These are phyloP conservation scores for Luperina testacea DNA, from an alignment of 2,888 invertebrate species.

Conservation along the genomic window DNA sequence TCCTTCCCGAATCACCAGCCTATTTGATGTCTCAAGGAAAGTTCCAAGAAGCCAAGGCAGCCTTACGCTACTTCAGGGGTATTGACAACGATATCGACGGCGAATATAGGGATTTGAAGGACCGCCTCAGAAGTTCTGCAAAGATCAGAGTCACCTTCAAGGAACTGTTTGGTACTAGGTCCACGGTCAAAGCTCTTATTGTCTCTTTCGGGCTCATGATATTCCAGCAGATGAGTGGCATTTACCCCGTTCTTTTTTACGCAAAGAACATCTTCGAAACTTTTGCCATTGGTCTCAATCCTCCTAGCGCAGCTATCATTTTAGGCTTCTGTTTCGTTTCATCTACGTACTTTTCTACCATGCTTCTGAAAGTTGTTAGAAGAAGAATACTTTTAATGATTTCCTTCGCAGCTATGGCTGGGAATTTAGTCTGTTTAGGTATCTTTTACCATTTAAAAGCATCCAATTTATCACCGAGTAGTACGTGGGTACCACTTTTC, in stretches of 20 bases:
- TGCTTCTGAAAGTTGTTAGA: constrained; percentile 91
- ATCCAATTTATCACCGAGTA: constrained; percentile 69
- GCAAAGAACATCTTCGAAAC: constrained; percentile 89
- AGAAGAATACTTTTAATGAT: constrained; percentile 91
- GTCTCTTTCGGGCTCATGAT: constrained; percentile 91
- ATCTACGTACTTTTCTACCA: constrained; percentile 89
- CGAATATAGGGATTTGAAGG: constrained; percentile 88
- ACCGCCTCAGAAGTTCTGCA: constrained; percentile 84
- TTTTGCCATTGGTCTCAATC: constrained; percentile 82
- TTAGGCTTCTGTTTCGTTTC: constrained; percentile 91
- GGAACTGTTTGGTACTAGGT: constrained; percentile 83
- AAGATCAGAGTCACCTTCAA: constrained; percentile 85
- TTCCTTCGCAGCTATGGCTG: constrained; percentile 90
- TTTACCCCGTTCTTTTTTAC: constrained; percentile 91
- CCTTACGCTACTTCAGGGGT: constrained; percentile 91
- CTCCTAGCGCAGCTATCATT: constrained; percentile 88
- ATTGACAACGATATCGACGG: constrained; percentile 89
- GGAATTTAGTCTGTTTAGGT: constrained; percentile 87
- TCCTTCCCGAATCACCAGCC: constrained; percentile 93
- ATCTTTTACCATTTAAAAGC: constrained; percentile 85
- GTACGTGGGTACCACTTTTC: constrained; percentile 90
- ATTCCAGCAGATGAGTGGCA: constrained; percentile 91
- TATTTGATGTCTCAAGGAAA: constrained; percentile 90
- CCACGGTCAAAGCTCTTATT: constrained; percentile 84
- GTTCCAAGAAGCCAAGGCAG: constrained; percentile 89